Percentiles rank a stretch among this genome's conserved stretches.
Evolutionary conservation across 2,113 vertebrate genomes (phyloP).

Genomic region (Numida meleagris): DNA sequence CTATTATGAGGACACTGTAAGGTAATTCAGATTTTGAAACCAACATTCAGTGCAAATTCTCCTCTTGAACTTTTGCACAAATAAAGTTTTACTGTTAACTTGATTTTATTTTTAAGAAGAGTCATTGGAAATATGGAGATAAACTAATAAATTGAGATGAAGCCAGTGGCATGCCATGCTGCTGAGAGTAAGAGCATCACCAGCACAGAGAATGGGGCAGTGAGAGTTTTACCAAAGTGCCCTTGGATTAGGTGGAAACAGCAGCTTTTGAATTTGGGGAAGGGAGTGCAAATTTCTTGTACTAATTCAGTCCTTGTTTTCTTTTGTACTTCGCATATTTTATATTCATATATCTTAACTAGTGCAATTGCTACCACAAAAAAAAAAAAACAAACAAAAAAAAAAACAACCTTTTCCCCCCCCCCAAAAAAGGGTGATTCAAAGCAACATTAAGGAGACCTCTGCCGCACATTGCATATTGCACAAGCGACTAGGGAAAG

Average conservation of each 20-base stretch:
- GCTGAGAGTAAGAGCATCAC: not conserved
- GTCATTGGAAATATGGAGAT: not conserved
- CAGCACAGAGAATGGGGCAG: not conserved
- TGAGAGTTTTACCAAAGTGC: not conserved
- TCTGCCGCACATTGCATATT: not conserved
- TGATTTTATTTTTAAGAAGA: not conserved
- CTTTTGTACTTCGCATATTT: not conserved
- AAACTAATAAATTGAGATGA: not conserved
- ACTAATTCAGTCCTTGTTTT: not conserved
- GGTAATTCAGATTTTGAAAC: not conserved
- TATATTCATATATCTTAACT: not conserved
- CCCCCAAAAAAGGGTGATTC: not conserved
- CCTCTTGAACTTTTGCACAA: not conserved
- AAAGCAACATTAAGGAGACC: not conserved
- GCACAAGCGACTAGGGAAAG: not conserved
- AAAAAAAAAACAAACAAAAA: not conserved
- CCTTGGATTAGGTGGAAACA: not conserved
- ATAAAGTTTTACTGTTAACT: not conserved
- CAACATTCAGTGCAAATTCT: not conserved
- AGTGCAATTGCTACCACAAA: not conserved
- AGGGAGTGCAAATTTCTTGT: not conserved
- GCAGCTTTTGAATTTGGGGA: not conserved
- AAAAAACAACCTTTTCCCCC: too few species aligned
- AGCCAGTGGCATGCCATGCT: not conserved
- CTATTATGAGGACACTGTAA: not conserved